These are phyloP conservation scores for Nematolebias whitei DNA, from an alignment of 2,113 vertebrate species.

Conservation along the genomic window DNA sequence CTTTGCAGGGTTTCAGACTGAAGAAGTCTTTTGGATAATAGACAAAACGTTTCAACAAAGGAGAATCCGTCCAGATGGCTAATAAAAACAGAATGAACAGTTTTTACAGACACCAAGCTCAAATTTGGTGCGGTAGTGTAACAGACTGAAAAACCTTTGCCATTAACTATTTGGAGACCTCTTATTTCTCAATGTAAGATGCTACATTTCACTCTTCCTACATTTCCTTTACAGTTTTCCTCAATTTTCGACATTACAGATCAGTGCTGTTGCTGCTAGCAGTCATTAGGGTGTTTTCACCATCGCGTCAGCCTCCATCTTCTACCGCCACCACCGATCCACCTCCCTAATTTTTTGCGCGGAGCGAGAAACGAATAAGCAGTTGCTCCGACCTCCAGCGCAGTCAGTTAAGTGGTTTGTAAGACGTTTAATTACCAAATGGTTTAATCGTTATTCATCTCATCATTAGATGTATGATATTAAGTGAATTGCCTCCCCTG, in stretches of 20 bases:
- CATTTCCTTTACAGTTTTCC: constrained; percentile 58
- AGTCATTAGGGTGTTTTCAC: constrained; percentile 73
- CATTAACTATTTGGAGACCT: no score
- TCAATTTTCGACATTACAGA: constrained; percentile 68
- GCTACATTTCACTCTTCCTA: constrained; percentile 35
- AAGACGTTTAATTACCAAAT: constrained; percentile 97
- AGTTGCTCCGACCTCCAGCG: constrained; percentile 83
- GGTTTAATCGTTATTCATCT: constrained; percentile 95
- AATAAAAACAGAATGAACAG: no score
- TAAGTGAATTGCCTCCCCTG: constrained; percentile 94
- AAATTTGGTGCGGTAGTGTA: no score
- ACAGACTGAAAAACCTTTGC: no score
- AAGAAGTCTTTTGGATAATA: no score
- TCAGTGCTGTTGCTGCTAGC: constrained; percentile 71
- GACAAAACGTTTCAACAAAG: no score
- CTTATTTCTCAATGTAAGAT: constrained; percentile 19
- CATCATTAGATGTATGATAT: constrained; percentile 95
- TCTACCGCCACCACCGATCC: constrained; percentile 27
- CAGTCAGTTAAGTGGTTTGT: constrained; percentile 94
- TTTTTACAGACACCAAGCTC: no score
- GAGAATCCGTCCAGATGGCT: no score
- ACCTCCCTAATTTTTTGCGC: constrained; percentile 40
- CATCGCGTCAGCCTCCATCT: constrained; percentile 65
- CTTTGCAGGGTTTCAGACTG: no score
- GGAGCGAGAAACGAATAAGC: constrained; percentile 75